These are phyloP conservation scores for Masticophis lateralis DNA, from an alignment of 2,797 vertebrate species.

Conservation along the genomic window DNA sequence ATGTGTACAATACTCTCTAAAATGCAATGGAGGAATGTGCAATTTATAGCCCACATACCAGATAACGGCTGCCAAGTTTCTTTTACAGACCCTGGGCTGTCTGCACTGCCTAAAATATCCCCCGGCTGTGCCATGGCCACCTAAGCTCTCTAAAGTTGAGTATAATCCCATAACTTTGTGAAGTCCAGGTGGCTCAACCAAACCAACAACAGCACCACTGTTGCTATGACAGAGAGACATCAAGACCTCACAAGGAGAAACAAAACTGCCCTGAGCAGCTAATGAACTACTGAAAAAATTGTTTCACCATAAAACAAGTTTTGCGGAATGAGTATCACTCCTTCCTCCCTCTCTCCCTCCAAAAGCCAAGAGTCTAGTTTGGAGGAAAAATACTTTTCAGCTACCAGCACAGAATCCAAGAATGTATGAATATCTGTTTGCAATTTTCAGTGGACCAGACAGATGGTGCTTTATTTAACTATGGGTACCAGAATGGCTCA, in stretches of 20 bases:
- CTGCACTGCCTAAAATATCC: slow-evolving; percentile 16
- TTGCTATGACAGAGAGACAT: slow-evolving; percentile 30
- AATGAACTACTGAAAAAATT: slow-evolving; percentile 5
- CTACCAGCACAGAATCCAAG: neutral
- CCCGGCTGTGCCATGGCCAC: slow-evolving; percentile 28
- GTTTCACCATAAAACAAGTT: slow-evolving; percentile 11
- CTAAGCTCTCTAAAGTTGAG: slow-evolving; percentile 26
- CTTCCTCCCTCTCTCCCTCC: neutral
- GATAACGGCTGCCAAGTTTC: slow-evolving; percentile 18
- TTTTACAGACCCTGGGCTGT: slow-evolving; percentile 3
- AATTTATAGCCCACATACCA: slow-evolving; percentile 28
- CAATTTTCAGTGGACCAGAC: slow-evolving; percentile 9
- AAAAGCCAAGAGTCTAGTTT: neutral
- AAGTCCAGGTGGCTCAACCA: slow-evolving; percentile 37
- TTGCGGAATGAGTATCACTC: neutral
- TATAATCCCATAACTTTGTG: slow-evolving; percentile 30
- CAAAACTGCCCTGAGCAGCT: slow-evolving; percentile 5
- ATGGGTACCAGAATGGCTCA: slow-evolving; percentile 1
- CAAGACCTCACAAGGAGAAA: slow-evolving; percentile 22
- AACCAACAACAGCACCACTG: slow-evolving; percentile 22
- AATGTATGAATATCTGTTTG: slow-evolving; percentile 17
- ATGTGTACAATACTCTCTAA: neutral
- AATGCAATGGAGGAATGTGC: slow-evolving; percentile 1
- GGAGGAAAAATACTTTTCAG: neutral
- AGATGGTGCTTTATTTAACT: slow-evolving; percentile 19